These are phyloP conservation scores for Chelmon rostratus DNA, from an alignment of 2,797 vertebrate species.

Conservation along the genomic window DNA sequence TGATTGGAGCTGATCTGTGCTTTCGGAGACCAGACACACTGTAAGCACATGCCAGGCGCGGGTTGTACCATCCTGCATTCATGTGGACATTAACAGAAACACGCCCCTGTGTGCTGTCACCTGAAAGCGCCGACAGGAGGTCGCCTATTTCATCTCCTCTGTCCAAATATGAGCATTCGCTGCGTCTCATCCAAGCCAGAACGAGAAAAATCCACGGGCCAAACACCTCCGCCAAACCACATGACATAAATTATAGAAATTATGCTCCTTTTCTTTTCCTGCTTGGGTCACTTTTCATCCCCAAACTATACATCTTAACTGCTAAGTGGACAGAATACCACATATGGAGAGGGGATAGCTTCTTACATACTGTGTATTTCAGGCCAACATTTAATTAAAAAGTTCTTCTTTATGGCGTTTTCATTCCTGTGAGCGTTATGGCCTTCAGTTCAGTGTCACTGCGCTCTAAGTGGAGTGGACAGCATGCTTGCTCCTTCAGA, in stretches of 20 bases:
- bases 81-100: neutral
- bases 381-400: constrained; percentile 31
- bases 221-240: constrained; percentile 28
- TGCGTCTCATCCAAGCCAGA: constrained; percentile 3
- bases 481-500: constrained; percentile 64
- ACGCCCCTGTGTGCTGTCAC: constrained; percentile 36
- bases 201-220: constrained; percentile 29
- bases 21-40: neutral
- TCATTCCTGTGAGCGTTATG: constrained; percentile 13
- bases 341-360: neutral
- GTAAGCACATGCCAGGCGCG: neutral
- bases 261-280: constrained; percentile 17
- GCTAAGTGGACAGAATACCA: constrained; percentile 2
- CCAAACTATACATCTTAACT: neutral
- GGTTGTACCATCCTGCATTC: neutral
- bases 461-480: constrained; percentile 50
- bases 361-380: neutral
- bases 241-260: constrained; percentile 23
- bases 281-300: constrained; percentile 15
- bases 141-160: constrained; percentile 17
- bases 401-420: constrained; percentile 24
- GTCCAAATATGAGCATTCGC: constrained; percentile 21
- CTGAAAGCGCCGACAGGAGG: constrained; percentile 25
- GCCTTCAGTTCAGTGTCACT: constrained; percentile 25
- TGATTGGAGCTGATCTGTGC: neutral